A percentile compares a stretch with the other conserved stretches of the same genome.
Conservation (phyloP, 2,797 vertebrate species). For the Ptychobarbus kaznakovi region DNA sequence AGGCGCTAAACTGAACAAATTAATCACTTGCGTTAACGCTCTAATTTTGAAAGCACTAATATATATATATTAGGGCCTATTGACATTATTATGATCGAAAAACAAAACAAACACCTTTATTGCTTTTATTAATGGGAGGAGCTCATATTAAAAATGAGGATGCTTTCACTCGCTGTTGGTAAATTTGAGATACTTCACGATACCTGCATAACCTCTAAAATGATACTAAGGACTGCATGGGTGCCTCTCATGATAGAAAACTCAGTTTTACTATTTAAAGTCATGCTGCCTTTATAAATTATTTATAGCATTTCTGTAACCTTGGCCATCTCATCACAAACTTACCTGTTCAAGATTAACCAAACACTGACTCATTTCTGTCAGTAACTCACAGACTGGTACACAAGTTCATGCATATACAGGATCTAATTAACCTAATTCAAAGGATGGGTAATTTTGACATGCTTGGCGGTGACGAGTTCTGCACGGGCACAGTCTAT, state of each 20-base stretch:
- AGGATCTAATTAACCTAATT: not conserved
- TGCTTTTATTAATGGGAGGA: not conserved
- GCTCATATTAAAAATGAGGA: not conserved
- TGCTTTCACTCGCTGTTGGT: not conserved
- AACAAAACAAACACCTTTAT: not conserved
- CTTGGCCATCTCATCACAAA: not conserved
- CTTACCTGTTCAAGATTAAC: not conserved
- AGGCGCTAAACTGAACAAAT: too few species aligned
- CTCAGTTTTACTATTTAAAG: not conserved
- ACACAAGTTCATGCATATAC: not conserved
- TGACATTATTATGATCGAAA: not conserved
- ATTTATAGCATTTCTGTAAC: not conserved
- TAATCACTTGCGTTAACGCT: too few species aligned
- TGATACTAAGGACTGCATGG: slow-evolving; percentile 17
- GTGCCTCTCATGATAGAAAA: not conserved
- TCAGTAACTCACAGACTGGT: not conserved
- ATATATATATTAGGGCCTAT: too few species aligned
- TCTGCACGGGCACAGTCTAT: not conserved
- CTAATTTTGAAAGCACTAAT: too few species aligned
- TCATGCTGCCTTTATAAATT: not conserved
- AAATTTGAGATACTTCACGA: not conserved
- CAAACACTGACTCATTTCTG: slow-evolving; percentile 3
- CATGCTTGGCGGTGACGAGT: not conserved
- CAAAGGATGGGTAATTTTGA: not conserved
- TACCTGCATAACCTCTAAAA: not conserved